These are phyloP conservation scores for Sinocyclocheilus anshuiensis DNA, from an alignment of 2,113 vertebrate genomes.

Conservation along the genomic window DNA sequence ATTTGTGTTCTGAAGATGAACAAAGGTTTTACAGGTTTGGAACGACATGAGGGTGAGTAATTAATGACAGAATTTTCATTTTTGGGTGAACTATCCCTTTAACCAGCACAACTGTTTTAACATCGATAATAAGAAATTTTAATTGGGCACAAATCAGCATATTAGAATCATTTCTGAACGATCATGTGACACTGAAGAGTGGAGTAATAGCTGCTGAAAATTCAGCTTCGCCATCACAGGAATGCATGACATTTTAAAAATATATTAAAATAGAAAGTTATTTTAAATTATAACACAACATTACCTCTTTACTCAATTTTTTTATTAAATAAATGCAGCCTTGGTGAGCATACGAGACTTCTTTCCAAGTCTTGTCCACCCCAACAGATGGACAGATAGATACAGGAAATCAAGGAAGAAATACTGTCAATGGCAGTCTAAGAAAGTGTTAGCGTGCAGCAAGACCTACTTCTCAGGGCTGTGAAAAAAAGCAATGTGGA, in stretches of 20 bases:
- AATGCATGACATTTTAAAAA: not conserved
- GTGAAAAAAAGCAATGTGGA: constrained; percentile 44
- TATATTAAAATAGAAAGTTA: not conserved
- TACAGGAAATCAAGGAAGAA: not conserved
- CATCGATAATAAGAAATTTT: not conserved
- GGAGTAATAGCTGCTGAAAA: not conserved
- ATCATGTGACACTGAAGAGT: not conserved
- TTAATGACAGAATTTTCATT: too few relatives aligned
- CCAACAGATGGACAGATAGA: not conserved
- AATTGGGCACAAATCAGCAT: not conserved
- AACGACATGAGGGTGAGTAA: too few relatives aligned
- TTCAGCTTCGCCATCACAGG: not conserved
- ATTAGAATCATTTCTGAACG: not conserved
- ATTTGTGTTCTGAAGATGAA: too few relatives aligned
- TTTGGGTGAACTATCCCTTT: too few relatives aligned
- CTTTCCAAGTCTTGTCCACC: too few relatives aligned
- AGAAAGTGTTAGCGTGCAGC: constrained; percentile 15
- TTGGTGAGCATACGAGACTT: not conserved
- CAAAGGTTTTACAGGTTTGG: too few relatives aligned
- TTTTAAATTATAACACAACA: not conserved
- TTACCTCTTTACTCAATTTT: not conserved
- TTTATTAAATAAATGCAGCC: not conserved
- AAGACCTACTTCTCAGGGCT: constrained; percentile 42
- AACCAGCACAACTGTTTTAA: too few relatives aligned
- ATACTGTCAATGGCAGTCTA: constrained; percentile 3